Evolutionary conservation across 2,888 invertebrate genomes (phyloP).

Genomic region (Troides aeacus): DNA sequence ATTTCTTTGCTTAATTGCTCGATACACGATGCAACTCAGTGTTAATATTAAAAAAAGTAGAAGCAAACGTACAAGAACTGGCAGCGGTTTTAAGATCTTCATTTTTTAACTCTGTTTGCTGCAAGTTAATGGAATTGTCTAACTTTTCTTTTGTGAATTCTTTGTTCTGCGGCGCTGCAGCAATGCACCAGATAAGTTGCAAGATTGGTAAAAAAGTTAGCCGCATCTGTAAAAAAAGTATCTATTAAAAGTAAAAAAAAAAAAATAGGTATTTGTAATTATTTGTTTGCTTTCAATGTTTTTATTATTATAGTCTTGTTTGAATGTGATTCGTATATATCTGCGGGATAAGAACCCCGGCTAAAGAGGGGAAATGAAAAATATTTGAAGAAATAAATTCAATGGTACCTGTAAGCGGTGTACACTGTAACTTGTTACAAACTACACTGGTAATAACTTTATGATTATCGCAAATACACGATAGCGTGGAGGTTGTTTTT

Average conservation of each 20-base stretch:
- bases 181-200: slow-evolving; percentile 5
- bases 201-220: slow-evolving; percentile 6
- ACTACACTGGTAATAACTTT: background rate
- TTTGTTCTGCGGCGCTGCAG: slow-evolving; percentile 16
- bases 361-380: too few relatives aligned
- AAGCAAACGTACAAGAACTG: slow-evolving; percentile 57
- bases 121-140: background rate
- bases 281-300: too few relatives aligned
- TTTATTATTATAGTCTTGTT: too few relatives aligned
- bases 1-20: too few relatives aligned
- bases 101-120: slow-evolving; percentile 36
- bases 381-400: background rate
- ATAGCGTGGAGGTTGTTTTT: background rate
- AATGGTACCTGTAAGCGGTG: background rate
- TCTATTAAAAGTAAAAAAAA: background rate
- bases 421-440: background rate
- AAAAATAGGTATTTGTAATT: too few relatives aligned
- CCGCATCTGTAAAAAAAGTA: slow-evolving; percentile 22
- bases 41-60: background rate
- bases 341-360: too few relatives aligned
- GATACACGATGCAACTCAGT: background rate
- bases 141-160: background rate
- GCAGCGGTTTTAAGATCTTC: slow-evolving; percentile 62
- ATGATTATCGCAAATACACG: background rate
- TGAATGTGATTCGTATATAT: too few relatives aligned